Evolutionary conservation across 2,888 invertebrate species (phyloP).

Genomic region (Sturmia bella): DNA sequence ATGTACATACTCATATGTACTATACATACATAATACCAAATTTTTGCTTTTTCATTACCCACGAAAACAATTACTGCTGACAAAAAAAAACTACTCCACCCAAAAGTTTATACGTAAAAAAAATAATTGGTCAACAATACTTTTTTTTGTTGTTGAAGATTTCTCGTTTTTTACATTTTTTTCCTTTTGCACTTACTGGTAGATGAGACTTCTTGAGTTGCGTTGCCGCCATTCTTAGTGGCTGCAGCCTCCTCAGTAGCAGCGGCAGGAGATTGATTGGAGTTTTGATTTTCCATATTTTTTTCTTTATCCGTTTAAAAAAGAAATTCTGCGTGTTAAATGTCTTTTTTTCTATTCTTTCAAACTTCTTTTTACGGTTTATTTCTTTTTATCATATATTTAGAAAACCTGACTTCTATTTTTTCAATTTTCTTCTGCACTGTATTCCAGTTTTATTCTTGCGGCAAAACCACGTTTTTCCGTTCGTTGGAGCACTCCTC

Average conservation of each 20-base stretch:
- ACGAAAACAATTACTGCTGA: too few species aligned
- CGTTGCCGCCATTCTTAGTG: slow-evolving; percentile 77
- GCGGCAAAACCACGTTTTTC: slow-evolving; percentile 73
- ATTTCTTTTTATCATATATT: slow-evolving; percentile 23
- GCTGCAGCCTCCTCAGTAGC: slow-evolving; percentile 74
- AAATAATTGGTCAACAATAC: neutral
- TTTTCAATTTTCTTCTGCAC: slow-evolving; percentile 55
- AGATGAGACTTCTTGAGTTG: slow-evolving; percentile 80
- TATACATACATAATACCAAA: too few species aligned
- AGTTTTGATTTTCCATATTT: slow-evolving; percentile 78
- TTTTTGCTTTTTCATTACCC: neutral
- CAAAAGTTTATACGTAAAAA: slow-evolving; percentile 11
- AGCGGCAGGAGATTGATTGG: slow-evolving; percentile 73
- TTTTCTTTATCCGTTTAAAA: slow-evolving; percentile 46
- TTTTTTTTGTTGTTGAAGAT: neutral
- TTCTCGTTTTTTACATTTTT: neutral
- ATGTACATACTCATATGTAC: too few species aligned
- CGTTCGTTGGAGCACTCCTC: slow-evolving; percentile 65
- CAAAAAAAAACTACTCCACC: slow-evolving; percentile 42
- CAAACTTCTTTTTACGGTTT: slow-evolving; percentile 54
- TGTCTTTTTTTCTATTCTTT: slow-evolving; percentile 41
- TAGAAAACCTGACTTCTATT: slow-evolving; percentile 55
- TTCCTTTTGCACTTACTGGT: slow-evolving; percentile 78
- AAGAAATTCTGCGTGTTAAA: slow-evolving; percentile 36
- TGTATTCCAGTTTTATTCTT: slow-evolving; percentile 35